phyloP scores from a whole-genome alignment of 2,797 vertebrate species.

The Crenuchus spilurus region DNA sequence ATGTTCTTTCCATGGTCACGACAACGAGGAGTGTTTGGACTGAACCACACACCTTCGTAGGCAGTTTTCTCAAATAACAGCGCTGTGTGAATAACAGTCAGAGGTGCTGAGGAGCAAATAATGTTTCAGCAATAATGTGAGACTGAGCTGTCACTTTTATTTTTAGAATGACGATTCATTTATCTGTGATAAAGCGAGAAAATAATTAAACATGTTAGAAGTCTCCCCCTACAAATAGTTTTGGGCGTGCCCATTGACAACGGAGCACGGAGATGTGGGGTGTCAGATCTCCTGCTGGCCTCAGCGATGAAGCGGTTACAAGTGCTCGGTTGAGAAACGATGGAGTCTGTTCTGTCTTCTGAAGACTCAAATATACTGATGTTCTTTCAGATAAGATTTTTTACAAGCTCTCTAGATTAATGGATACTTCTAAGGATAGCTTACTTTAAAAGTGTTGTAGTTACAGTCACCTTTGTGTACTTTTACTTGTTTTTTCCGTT shows the following conservation, averaged over 20 bases:
- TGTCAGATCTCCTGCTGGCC: conserved; percentile 71
- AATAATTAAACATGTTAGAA: not conserved
- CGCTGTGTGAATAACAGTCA: not conserved
- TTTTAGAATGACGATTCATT: too few relatives aligned
- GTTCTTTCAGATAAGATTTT: not conserved
- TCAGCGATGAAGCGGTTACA: conserved; percentile 62
- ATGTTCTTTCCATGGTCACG: conserved; percentile 18
- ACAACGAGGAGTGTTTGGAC: conserved; percentile 20
- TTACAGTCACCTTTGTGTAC: not conserved
- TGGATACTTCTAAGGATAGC: not conserved
- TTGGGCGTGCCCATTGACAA: conserved; percentile 69
- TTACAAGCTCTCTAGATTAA: not conserved
- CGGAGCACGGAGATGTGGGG: conserved; percentile 61
- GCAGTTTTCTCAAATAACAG: not conserved
- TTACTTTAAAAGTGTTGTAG: conserved; percentile 13
- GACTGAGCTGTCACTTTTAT: too few relatives aligned
- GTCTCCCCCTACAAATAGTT: conserved; percentile 40
- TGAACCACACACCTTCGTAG: not conserved
- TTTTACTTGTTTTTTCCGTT: conserved; percentile 24
- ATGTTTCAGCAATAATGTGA: not conserved
- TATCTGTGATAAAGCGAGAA: not conserved
- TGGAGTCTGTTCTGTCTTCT: conserved; percentile 22
- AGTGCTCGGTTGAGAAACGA: conserved; percentile 42
- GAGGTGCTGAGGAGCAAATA: not conserved
- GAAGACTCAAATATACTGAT: not conserved